Evolutionary conservation across 2,888 invertebrate genomes (phyloP).

Genomic region (Xiphydria camelus): DNA sequence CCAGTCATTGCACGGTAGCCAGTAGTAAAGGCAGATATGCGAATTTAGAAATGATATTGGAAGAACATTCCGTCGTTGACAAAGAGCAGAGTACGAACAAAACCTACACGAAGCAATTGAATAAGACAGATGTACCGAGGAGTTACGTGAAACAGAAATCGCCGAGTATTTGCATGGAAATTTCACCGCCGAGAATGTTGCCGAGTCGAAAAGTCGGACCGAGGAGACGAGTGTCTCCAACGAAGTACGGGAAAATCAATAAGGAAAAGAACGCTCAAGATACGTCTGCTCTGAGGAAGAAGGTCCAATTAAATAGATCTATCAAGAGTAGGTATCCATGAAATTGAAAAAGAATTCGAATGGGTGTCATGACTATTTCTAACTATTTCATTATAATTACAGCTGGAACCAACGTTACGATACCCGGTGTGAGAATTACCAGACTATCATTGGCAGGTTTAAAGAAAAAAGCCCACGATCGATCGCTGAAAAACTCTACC

Average conservation of each 20-base stretch:
- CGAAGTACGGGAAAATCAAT: conserved; percentile 26
- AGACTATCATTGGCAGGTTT: conserved; percentile 38
- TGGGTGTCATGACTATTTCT: conserved; percentile 7
- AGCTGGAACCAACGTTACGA: conserved; percentile 27
- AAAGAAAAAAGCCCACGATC: conserved; percentile 6
- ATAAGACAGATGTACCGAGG: no score
- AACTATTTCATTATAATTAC: conserved; percentile 1
- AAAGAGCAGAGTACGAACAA: conserved; percentile 10
- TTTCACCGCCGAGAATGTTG: conserved; percentile 29
- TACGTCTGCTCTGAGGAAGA: conserved; percentile 29
- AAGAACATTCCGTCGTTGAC: not conserved
- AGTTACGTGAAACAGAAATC: conserved; percentile 2
- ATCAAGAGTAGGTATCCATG: conserved; percentile 25
- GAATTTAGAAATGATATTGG: not conserved
- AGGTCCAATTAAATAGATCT: conserved; percentile 27
- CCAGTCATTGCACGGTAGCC: no score
- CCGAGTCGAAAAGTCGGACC: not conserved
- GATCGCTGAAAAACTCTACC: not conserved
- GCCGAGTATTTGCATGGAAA: conserved; percentile 14
- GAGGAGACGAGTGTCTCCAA: conserved; percentile 8
- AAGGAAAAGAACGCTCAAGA: conserved; percentile 34
- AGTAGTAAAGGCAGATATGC: not conserved
- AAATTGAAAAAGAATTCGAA: conserved; percentile 5
- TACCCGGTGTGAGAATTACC: conserved; percentile 39
- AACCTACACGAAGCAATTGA: not conserved